These are phyloP conservation scores for Progne subis DNA, from an alignment of 2,113 vertebrate genomes.

Conservation along the genomic window DNA sequence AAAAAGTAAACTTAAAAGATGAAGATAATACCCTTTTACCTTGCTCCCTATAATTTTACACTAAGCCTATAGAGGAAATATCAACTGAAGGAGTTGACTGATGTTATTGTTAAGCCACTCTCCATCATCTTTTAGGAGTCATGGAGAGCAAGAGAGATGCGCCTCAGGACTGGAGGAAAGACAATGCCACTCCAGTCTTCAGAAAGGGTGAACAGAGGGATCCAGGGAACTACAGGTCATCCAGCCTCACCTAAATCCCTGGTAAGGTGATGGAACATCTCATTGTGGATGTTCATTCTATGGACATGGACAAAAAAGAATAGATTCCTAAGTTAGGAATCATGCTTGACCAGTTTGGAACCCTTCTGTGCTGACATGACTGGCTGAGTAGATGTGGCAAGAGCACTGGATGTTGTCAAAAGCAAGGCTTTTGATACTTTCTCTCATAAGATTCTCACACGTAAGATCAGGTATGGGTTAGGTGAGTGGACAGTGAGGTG, in stretches of 20 bases:
- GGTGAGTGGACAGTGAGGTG: not conserved
- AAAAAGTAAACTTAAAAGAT: not conserved
- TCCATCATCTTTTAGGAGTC: not conserved
- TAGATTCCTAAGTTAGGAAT: not conserved
- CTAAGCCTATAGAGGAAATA: not conserved
- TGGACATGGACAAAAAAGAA: accelerated
- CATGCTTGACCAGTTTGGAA: not conserved
- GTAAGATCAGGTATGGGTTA: no score
- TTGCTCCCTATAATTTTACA: not conserved
- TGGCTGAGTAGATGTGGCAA: not conserved
- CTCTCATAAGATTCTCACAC: no score
- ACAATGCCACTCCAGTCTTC: not conserved
- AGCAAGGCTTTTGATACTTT: not conserved
- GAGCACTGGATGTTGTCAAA: not conserved
- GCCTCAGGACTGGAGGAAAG: not conserved
- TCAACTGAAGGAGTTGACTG: not conserved
- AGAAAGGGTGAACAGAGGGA: not conserved
- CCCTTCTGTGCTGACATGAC: not conserved
- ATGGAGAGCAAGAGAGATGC: not conserved
- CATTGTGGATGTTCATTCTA: not conserved
- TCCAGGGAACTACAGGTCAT: not conserved
- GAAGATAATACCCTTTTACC: not conserved
- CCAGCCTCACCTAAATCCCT: not conserved
- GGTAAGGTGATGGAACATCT: not conserved
- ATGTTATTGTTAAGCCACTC: not conserved